Conservation (phyloP, 2,888 invertebrate species). For the Dynastes tityus region DNA sequence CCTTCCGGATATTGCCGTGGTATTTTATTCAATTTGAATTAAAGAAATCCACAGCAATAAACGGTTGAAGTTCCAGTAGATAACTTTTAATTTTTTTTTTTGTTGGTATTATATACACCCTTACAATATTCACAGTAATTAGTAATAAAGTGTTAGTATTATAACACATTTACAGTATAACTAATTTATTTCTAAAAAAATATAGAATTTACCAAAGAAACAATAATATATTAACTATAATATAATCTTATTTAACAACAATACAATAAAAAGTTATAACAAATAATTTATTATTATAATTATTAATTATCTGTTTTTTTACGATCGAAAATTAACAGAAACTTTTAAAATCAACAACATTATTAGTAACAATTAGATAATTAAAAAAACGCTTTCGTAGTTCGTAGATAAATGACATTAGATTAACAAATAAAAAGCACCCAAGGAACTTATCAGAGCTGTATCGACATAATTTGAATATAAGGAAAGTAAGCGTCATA, state of each 20-base stretch:
- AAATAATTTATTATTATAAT: slow-evolving; percentile 31
- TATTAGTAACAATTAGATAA: background rate
- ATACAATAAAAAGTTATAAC: slow-evolving; percentile 32
- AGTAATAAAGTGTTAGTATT: slow-evolving; percentile 10
- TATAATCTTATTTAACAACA: slow-evolving; percentile 38
- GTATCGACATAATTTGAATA: too few species aligned
- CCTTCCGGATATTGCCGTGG: too few species aligned
- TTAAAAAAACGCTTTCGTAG: too few species aligned
- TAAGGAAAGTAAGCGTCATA: too few species aligned
- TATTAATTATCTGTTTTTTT: background rate
- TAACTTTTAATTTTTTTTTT: background rate
- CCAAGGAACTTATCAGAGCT: too few species aligned
- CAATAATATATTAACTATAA: slow-evolving; percentile 40
- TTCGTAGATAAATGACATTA: too few species aligned
- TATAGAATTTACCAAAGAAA: slow-evolving; percentile 41
- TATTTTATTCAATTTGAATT: too few species aligned
- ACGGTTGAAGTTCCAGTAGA: too few species aligned
- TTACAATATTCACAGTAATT: too few species aligned
- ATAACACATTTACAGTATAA: slow-evolving; percentile 21
- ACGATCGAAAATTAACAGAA: background rate
- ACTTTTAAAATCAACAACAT: background rate
- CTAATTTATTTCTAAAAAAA: slow-evolving; percentile 28
- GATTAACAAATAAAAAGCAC: too few species aligned
- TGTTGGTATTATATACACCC: background rate
- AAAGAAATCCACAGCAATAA: too few species aligned